Base-by-base conservation (phyloP, 2,888 invertebrate species). In the Drymonia ruficornis region DNA sequence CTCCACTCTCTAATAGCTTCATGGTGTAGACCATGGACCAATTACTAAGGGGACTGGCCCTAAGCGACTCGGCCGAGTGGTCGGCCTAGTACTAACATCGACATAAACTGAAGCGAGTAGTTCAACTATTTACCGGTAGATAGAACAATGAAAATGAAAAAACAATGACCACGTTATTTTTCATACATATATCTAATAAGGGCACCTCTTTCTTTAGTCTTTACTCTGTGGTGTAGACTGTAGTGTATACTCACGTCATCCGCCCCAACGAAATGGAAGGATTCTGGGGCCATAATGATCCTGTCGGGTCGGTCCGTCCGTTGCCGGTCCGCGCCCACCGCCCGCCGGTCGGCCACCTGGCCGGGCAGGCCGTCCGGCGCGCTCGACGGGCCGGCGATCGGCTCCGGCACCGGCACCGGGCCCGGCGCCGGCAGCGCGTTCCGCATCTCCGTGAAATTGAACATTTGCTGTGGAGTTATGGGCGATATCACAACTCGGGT, bases 241-340 rank as follows among this genome's bases (percentile, higher is more conserved):
- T 36, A 13, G 31, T n/a, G 3, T 16, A 50, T 56, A 79, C 83
- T 81, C 65, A 88, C 87, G 53, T 87, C 85, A 48, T 87, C 86
- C 0, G 80, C 78, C 9, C 78, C 74, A 36, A 77, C 74, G 11
- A 65, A 65, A 36, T 74, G 53, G 13, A 69, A 61, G 9, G 58
- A 63, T 12, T 52, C 46, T 1, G 59, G 51, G 15, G 64, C 56
- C 15, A 58, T 62, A n/a, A 52, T 34, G 13, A 76, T 63, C 0
- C 75, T 58, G 19, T 78, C 77, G 3, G 61, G 18, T 0, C 79
- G 57, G 53, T 79, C 78, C 7, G 57, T 34, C 23, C 52, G 52
- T 12, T 49, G 13, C 18, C 56, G 47, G 18, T 61, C 57, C 6
- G 54, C 53, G 2, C 79, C 78, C 16, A 82, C 74, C 1, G 63